Percentiles rank a stretch among this genome's conserved stretches.
Conservation (phyloP, 2,113 vertebrate species). For the Pterocles gutturalis region DNA sequence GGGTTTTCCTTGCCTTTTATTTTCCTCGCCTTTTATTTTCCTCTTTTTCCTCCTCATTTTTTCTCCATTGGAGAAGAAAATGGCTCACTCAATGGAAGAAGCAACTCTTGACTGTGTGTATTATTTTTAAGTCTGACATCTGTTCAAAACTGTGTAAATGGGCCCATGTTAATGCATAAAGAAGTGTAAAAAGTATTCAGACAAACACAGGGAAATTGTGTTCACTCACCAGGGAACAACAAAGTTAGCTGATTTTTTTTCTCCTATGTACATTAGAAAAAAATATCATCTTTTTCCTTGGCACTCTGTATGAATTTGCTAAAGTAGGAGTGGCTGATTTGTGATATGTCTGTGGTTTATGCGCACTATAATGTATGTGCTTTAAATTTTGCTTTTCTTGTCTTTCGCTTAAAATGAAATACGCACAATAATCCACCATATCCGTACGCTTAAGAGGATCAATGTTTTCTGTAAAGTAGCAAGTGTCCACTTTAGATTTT, state of each 20-base stretch:
- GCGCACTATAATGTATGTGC: not conserved
- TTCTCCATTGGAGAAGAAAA: not conserved
- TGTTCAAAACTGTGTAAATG: not conserved
- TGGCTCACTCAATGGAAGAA: not conserved
- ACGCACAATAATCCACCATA: not conserved
- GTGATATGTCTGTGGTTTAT: not conserved
- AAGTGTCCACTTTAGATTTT: not conserved
- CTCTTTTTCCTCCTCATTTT: rapidly evolving
- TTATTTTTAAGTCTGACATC: constrained; percentile 25
- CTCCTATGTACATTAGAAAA: not conserved
- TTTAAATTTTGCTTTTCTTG: not conserved
- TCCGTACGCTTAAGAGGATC: not conserved
- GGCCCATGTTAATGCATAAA: not conserved
- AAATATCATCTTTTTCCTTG: rapidly evolving
- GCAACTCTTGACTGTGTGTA: not conserved
- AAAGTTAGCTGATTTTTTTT: not conserved
- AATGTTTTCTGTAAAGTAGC: not conserved
- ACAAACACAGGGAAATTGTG: not conserved
- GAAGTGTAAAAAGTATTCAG: constrained; percentile 2
- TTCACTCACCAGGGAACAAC: not conserved
- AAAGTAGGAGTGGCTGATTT: not conserved
- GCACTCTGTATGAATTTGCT: not conserved
- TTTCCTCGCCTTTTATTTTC: not conserved
- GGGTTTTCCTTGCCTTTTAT: not conserved
- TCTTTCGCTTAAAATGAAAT: not conserved